These are phyloP conservation scores for Adela reaumurella DNA, from an alignment of 2,888 invertebrate genomes.

Conservation along the genomic window DNA sequence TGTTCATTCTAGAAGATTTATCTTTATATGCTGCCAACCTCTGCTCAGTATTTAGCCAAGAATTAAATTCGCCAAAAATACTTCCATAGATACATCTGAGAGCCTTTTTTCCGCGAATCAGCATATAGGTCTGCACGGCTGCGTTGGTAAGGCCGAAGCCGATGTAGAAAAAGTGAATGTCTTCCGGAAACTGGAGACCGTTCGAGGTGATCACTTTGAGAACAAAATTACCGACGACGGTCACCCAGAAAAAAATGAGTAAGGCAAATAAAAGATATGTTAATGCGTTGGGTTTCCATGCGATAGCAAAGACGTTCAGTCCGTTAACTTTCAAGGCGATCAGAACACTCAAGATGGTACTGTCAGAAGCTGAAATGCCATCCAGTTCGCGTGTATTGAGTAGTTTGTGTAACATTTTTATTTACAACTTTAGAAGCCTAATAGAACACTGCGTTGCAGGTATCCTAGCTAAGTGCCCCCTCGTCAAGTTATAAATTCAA, in stretches of 20 bases:
- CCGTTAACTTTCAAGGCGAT: background rate
- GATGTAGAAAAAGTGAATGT: background rate
- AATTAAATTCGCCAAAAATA: background rate
- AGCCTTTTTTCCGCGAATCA: background rate
- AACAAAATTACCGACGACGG: background rate
- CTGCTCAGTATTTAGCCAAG: background rate
- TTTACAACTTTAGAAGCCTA: no score
- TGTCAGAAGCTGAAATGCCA: no score
- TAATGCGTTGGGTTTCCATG: background rate
- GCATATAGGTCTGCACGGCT: background rate
- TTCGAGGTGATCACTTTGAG: background rate
- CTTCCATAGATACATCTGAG: background rate
- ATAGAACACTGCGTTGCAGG: no score
- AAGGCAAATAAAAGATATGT: background rate
- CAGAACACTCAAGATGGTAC: background rate
- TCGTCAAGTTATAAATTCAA: no score
- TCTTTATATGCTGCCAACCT: background rate
- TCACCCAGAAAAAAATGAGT: background rate
- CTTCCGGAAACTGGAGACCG: background rate
- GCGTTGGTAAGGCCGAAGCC: background rate
- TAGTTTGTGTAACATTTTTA: no score
- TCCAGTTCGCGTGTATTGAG: no score
- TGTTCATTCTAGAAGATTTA: background rate
- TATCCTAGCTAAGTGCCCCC: no score
- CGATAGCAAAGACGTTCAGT: background rate